Evolutionary conservation across 2,113 vertebrate species (phyloP), one percentile per base, ranked within the genome.

Genomic region (Stigmatopora nigra): DNA sequence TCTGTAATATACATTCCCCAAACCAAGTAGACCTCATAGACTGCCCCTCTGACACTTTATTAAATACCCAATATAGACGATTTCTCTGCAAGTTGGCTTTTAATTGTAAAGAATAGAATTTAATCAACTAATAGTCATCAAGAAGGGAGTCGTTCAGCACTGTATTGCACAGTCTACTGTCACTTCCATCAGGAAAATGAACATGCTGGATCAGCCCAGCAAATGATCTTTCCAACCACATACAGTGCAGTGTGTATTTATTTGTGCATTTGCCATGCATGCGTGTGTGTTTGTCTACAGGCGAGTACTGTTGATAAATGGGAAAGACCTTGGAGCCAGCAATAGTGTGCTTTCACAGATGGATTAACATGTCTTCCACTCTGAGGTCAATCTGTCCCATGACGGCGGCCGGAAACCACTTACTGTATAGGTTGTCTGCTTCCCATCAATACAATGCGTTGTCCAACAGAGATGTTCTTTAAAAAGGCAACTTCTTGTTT

Each of bases 71-170:
- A 72, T 86, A 71, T 77, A 71, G 75, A 52, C 61, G 6, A 15
- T 70, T 69, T 77, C 55, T 61, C 68, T 72, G 61, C 69, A 70
- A 69, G 75, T 64, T 56, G 64, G 49, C 55, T 64, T 75, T 65
- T 75, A 31, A 73, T 80, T n/a, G 77, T 86, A 79, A 83, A 80
- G 61, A 63, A 85, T 82, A 77, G 77, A 72, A 65, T 79, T 59
- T 71, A 72, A 83, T 82, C 72, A 77, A 75, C 72, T 69, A 69
- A 72, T 66, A 68, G 74, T 70, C 58, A 74, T 70, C 47, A 73
- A 59, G 72, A 72, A 67, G 63, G 53, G 70, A 56, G 45, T 22
- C 25, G 49, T 77, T 74, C 79, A 63, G 67, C 55, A 65, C 57
- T 53, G 65, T 79, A 69, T 74, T 46, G 75, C 74, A 78, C 74